These are phyloP conservation scores for Halesus radiatus DNA, from an alignment of 1,140 invertebrate species.

Conservation along the genomic window DNA sequence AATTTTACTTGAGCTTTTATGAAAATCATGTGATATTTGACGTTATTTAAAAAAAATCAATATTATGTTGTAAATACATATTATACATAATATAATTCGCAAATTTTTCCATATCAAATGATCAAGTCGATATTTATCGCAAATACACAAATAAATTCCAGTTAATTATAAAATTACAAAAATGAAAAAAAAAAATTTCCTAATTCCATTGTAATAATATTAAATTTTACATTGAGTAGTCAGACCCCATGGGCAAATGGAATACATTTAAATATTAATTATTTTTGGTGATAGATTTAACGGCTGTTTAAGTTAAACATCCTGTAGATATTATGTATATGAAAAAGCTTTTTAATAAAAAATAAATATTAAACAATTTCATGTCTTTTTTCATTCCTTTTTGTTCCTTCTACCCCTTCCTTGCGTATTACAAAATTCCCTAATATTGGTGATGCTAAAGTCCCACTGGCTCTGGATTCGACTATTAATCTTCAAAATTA, in stretches of 20 bases:
- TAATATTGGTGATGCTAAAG: too few species aligned
- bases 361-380: neutral
- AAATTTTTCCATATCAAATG: neutral
- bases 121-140: neutral
- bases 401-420: too few species aligned
- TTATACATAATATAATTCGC: too few species aligned
- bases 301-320: slow-evolving; percentile 24
- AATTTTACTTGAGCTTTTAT: too few species aligned
- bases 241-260: neutral
- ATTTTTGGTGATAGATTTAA: slow-evolving; percentile 26
- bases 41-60: too few species aligned
- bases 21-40: too few species aligned
- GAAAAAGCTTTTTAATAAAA: slow-evolving; percentile 15
- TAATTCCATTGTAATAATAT: neutral
- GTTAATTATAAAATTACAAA: neutral
- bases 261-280: slow-evolving; percentile 9
- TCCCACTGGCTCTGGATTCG: too few species aligned
- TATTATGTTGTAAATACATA: too few species aligned
- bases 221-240: neutral
- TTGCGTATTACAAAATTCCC: too few species aligned
- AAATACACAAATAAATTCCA: neutral
- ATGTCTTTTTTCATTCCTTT: neutral
- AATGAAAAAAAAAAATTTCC: neutral
- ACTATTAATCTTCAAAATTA: too few species aligned
- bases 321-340: neutral